Percentiles rank a stretch among this genome's conserved stretches.
Conservation (phyloP, 2,113 vertebrate genomes). For the Mirounga angustirostris region DNA sequence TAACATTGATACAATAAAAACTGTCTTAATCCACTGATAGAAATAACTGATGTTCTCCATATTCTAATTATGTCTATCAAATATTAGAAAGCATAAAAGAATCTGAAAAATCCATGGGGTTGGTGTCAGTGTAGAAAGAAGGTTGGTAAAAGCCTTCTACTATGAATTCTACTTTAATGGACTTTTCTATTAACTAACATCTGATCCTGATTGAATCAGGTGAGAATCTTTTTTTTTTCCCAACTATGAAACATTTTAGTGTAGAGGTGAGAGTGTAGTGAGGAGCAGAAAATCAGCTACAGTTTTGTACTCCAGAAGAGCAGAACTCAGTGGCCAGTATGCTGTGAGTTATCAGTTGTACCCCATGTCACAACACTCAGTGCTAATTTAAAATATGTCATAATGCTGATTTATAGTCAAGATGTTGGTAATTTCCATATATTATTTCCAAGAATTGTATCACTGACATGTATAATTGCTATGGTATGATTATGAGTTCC, state of each 20-base stretch:
- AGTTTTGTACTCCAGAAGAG: neutral
- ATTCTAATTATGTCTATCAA: neutral
- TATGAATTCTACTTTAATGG: neutral
- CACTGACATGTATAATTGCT: neutral
- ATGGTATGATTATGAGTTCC: neutral
- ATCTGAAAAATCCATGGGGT: neutral
- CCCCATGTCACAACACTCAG: neutral
- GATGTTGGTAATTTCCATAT: neutral
- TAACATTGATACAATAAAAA: neutral
- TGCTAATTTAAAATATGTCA: slow-evolving; percentile 9
- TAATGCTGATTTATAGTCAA: neutral
- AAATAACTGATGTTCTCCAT: neutral
- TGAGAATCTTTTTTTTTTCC: neutral
- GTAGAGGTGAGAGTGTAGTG: neutral
- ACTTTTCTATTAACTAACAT: neutral
- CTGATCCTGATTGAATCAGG: neutral
- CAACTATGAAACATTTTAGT: neutral
- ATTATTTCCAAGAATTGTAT: neutral
- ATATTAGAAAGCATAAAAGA: slow-evolving; percentile 23
- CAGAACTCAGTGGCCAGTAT: neutral
- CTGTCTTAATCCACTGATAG: neutral
- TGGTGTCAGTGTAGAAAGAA: neutral
- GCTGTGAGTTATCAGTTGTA: neutral
- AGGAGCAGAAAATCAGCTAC: neutral
- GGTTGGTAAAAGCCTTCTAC: neutral